Conservation (phyloP, 2,113 vertebrate species). For the Paratilapia polleni region DNA sequence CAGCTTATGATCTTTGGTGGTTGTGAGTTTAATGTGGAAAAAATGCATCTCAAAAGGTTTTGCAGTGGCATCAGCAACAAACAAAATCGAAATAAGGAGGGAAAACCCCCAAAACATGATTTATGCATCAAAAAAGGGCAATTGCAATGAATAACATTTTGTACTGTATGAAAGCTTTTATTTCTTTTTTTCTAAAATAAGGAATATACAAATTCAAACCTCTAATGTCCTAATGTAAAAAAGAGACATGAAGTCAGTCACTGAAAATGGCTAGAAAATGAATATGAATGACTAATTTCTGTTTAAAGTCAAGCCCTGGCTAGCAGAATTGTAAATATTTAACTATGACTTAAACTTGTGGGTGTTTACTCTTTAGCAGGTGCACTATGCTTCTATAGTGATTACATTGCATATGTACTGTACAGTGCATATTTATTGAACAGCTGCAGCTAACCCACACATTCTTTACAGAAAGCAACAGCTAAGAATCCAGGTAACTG, state of each 20-base stretch:
- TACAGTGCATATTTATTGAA: conserved; percentile 14
- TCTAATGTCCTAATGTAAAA: not conserved
- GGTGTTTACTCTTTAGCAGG: conserved; percentile 61
- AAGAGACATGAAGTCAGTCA: not conserved
- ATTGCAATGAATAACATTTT: not conserved
- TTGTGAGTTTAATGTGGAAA: not conserved
- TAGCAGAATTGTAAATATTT: not conserved
- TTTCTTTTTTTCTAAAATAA: not conserved
- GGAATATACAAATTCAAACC: not conserved
- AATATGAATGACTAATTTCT: not conserved
- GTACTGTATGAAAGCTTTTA: not conserved
- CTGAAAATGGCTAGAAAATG: not conserved
- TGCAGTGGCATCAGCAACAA: not conserved
- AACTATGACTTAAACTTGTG: not conserved
- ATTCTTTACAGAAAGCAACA: not conserved
- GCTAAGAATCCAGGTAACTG: not conserved
- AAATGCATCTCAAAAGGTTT: not conserved
- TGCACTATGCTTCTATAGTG: conserved; percentile 28
- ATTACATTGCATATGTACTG: conserved; percentile 1
- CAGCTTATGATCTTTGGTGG: not conserved
- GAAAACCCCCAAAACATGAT: not conserved
- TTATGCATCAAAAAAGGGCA: not conserved
- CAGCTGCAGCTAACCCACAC: conserved; percentile 28
- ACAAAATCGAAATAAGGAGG: not conserved
- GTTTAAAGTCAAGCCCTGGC: not conserved